These are phyloP conservation scores for Rhamnusium bicolor DNA, from an alignment of 2,888 invertebrate species.

Conservation along the genomic window DNA sequence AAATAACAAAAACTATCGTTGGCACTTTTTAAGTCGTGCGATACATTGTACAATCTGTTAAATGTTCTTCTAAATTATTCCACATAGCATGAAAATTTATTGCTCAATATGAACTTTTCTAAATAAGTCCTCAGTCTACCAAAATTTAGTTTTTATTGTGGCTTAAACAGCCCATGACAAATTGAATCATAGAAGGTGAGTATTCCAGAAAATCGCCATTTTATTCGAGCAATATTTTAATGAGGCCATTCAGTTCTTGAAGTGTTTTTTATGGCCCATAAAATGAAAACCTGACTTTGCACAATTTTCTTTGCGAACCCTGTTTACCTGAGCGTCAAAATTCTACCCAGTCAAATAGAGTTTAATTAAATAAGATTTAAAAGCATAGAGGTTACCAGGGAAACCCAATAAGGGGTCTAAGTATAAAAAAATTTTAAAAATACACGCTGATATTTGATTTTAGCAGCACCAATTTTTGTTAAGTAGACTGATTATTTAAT, in stretches of 20 bases:
- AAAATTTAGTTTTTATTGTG: slow-evolving; percentile 22
- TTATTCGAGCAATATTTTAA: slow-evolving; percentile 36
- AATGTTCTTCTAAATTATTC: slow-evolving; percentile 7
- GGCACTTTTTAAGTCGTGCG: no score
- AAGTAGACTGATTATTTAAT: no score
- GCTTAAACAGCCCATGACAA: slow-evolving; percentile 35
- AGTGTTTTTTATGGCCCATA: slow-evolving; percentile 39
- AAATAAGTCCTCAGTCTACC: not conserved
- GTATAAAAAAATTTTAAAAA: no score
- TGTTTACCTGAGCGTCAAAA: slow-evolving; percentile 51
- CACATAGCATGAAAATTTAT: not conserved
- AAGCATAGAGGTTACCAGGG: slow-evolving; percentile 23
- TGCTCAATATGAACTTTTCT: not conserved
- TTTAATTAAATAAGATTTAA: slow-evolving; percentile 57
- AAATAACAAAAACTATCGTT: no score
- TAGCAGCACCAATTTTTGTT: no score
- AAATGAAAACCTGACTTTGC: slow-evolving; percentile 36
- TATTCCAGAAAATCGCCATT: slow-evolving; percentile 30
- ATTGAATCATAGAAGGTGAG: slow-evolving; percentile 26
- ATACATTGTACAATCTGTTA: no score
- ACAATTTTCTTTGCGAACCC: slow-evolving; percentile 39
- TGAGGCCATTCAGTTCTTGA: slow-evolving; percentile 34
- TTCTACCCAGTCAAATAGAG: slow-evolving; percentile 54
- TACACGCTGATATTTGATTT: no score
- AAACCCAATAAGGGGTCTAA: not conserved